A percentile compares a stretch with the other conserved stretches of the same genome.
Evolutionary conservation across 2,888 invertebrate species (phyloP).

Genomic region (Drosophila putrida): DNA sequence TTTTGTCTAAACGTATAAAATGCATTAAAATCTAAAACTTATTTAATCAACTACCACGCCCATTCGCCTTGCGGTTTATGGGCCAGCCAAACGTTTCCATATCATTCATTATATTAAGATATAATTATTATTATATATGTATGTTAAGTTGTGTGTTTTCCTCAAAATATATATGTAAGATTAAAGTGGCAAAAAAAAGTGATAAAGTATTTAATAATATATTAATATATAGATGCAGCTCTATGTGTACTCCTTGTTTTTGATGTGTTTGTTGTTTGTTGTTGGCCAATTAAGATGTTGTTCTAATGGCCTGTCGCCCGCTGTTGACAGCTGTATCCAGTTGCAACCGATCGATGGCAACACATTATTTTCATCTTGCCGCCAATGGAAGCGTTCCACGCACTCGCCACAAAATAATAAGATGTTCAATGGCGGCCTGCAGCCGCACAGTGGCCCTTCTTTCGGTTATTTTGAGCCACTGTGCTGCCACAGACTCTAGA

Average conservation of each 20-base stretch:
- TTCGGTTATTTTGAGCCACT: slow-evolving; percentile 48
- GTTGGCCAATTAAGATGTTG: slow-evolving; percentile 39
- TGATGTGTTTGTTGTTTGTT: slow-evolving; percentile 45
- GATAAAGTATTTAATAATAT: slow-evolving; percentile 40
- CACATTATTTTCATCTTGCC: slow-evolving; percentile 23
- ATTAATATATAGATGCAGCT: slow-evolving; percentile 52
- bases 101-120: slow-evolving; percentile 24
- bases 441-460: slow-evolving; percentile 39
- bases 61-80: slow-evolving; percentile 4
- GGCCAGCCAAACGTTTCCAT: slow-evolving; percentile 27
- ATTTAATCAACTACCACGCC: slow-evolving; percentile 59
- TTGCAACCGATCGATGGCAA: slow-evolving; percentile 20
- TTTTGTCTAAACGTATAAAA: slow-evolving; percentile 69
- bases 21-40: slow-evolving; percentile 75
- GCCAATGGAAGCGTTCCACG: slow-evolving; percentile 19
- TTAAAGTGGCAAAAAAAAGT: slow-evolving; percentile 42
- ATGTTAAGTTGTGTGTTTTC: slow-evolving; percentile 30
- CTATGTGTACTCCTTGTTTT: slow-evolving; percentile 67
- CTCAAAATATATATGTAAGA: slow-evolving; percentile 38
- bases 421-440: slow-evolving; percentile 16
- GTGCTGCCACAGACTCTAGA: slow-evolving; percentile 13
- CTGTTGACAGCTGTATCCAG: slow-evolving; percentile 7
- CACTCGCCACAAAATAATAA: slow-evolving; percentile 21
- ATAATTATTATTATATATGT: slow-evolving; percentile 10
- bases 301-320: slow-evolving; percentile 22